Evolutionary conservation across 2,797 vertebrate genomes (phyloP), one percentile per base, ranked within the genome.

Genomic region (Pseudopleuronectes americanus): DNA sequence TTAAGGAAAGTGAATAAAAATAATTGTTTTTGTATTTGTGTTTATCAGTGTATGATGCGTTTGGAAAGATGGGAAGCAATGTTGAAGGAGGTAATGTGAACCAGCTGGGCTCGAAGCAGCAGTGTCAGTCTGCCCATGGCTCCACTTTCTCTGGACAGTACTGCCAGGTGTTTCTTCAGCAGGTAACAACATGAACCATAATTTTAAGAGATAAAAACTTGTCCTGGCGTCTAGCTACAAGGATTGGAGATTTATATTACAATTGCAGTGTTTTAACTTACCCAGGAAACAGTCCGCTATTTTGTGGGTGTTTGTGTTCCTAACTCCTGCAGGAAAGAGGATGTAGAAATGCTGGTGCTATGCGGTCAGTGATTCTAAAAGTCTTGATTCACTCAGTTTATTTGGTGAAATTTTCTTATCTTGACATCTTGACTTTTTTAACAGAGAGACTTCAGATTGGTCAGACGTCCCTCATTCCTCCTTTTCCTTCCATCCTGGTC

Each of bases 11-110:
- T 31, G 7, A 31, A 31, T 31, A 31, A 31, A 31, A 8, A 31
- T 8, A 8, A 31, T 10, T 38, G 10, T 38, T 12, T 77, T 41
- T 64, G 38, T 28, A 28, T 56, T 21, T 75, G 14, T 66, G 24
- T 77, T 58, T 70, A 21, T 54, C 81, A 96, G 96, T 96, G 96
- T 96, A 95, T 45, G 96, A 97, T 86, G 91, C 96, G 0, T 89
- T 93, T 45, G 96, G 96, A 61, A 96, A 96, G 86, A 84, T 94
- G 61, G 94, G 95, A 4, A 96, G 96, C 79, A 93, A 93, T 13
- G 74, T 96, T 10, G 64, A 92, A 33, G 90, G 88, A 1, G 96
- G 96, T 5, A 96, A 96, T 1, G 26, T 89, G 62, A 95, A 96
- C 87, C 88, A 89, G 70, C 92, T 94, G 3, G 96, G 95, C 13